Evolutionary conservation across 2,888 invertebrate species (phyloP).

Genomic region (Pseudanteris insignis): DNA sequence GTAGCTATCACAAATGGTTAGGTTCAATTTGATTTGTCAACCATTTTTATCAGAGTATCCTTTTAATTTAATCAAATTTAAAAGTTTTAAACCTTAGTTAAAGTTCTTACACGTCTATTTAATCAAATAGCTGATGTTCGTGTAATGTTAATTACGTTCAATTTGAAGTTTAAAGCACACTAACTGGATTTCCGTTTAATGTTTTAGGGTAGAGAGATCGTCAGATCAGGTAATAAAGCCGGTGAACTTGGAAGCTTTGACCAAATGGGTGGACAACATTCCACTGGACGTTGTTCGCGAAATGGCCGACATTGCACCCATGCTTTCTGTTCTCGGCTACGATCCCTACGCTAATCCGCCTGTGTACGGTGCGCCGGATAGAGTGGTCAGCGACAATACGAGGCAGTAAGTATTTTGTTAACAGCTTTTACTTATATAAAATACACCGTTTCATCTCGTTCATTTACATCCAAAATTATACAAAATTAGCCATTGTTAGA

Average conservation of each 20-base stretch:
- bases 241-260: slow-evolving; percentile 93
- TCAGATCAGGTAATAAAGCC: slow-evolving; percentile 99
- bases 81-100: too few species aligned
- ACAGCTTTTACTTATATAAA: slow-evolving; percentile 31
- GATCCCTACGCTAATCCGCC: slow-evolving; percentile 97
- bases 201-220: slow-evolving; percentile 89
- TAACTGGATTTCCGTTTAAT: slow-evolving; percentile 17
- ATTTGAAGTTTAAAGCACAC: slow-evolving; percentile 7
- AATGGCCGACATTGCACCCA: slow-evolving; percentile 93
- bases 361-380: slow-evolving; percentile 87
- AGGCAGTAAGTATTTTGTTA: slow-evolving; percentile 54
- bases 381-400: slow-evolving; percentile 77
- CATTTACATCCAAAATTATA: too few species aligned
- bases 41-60: too few species aligned
- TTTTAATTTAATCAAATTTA: too few species aligned
- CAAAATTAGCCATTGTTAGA: too few species aligned
- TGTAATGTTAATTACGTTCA: slow-evolving; percentile 14
- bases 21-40: too few species aligned
- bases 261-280: slow-evolving; percentile 90
- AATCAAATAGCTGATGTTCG: slow-evolving; percentile 4
- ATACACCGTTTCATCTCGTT: too few species aligned
- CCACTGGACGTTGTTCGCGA: slow-evolving; percentile 91
- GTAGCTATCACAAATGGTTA: too few species aligned
- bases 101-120: too few species aligned
- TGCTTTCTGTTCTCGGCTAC: slow-evolving; percentile 92